Evolutionary conservation across 1,140 invertebrate species (phyloP), one percentile per base, ranked within the genome.

Genomic region (Eurosta solidaginis): DNA sequence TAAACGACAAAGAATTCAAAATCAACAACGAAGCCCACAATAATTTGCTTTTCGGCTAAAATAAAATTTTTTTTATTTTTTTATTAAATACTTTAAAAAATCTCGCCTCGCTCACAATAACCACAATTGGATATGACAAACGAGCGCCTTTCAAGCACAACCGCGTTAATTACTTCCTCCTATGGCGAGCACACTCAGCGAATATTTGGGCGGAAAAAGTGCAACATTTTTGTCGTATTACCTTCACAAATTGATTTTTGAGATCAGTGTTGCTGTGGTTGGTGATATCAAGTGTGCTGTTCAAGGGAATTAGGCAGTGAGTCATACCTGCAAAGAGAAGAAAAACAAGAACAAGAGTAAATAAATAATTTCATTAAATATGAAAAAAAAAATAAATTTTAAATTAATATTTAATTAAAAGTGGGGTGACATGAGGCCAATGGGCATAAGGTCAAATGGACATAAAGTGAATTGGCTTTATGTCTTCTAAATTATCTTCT

Each of bases 81-180:
- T 54, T 14, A 6, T 52, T 40, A 68, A 68, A 68, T 22, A 3
- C 59, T 14, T 0, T 14, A 7, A 68, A 68, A 42, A 68, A 68
- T 68, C 59, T 68, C 0, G 59, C 20, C 59, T 40, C 33, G 5
- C n/a, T 36, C 33, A 20, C 59, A 68, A 68, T 22, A 68, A 12
- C 59, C 59, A 42, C 40, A 40, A 40, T 14, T 20, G 59, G 59
- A 17, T 40, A 20, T n/a, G 9, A 9, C 59, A 68, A n/a, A 68
- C 33, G 1, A 68, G 59, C 33, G 59, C 33, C 59, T 17, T 6
- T n/a, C 59, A 68, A 68, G 2, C n/a, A 68, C 33, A 68, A 68
- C 36, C 33, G 33, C 59, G 59, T 68, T 68, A 68, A 68, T 68
- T 68, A 68, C 59, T 68, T 68, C 33, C 59, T 68, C 59, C 59